These are phyloP conservation scores for Gavialis gangeticus DNA, from an alignment of 2,113 vertebrate genomes.

Conservation along the genomic window DNA sequence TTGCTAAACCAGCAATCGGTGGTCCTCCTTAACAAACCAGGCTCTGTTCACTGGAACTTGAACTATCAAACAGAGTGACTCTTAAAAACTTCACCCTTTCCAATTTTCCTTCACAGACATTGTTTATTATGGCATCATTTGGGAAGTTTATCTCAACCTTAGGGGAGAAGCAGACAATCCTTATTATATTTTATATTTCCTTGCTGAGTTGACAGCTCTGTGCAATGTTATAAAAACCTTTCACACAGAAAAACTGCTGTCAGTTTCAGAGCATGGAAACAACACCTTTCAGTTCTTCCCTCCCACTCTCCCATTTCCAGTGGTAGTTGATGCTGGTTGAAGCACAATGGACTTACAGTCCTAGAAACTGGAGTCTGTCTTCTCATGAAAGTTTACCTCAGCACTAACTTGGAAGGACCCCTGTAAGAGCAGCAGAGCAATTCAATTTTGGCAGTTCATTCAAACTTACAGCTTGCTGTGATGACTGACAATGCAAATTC, in stretches of 20 bases:
- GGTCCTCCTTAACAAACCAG: background rate
- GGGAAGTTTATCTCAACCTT: background rate
- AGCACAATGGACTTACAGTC: background rate
- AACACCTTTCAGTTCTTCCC: background rate
- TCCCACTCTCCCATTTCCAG: background rate
- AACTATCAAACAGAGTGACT: background rate
- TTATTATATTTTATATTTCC: slow-evolving; percentile 11
- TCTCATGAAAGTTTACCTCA: background rate
- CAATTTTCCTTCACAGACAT: background rate
- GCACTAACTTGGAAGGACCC: background rate
- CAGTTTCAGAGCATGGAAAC: background rate
- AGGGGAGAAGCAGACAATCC: background rate
- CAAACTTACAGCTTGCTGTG: background rate
- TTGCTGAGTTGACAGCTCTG: background rate
- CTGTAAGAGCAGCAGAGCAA: background rate
- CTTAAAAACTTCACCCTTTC: slow-evolving; percentile 4
- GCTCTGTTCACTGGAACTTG: background rate
- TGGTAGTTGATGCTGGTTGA: background rate
- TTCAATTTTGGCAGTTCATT: background rate
- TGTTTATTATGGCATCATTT: slow-evolving; percentile 1
- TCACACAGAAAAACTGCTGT: background rate
- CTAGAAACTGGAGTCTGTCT: background rate
- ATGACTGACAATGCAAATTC: background rate
- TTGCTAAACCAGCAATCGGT: background rate
- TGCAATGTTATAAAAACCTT: background rate